Percentiles rank a stretch among this genome's conserved stretches.
These are phyloP conservation scores for Polypedilum vanderplanki DNA, from an alignment of 1,140 invertebrate species.

Conservation along the genomic window DNA sequence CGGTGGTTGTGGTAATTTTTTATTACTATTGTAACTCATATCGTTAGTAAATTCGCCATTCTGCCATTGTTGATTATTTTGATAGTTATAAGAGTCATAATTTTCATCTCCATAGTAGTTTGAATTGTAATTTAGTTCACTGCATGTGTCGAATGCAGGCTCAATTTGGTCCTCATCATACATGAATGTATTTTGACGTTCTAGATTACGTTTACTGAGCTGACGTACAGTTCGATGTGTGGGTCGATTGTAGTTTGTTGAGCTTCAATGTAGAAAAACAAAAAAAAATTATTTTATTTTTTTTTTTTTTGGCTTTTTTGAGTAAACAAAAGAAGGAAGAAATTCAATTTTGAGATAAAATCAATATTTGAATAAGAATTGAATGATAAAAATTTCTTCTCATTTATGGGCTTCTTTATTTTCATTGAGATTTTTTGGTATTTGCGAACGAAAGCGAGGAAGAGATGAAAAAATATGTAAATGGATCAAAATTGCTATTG, in stretches of 20 bases:
- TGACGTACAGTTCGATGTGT: not conserved
- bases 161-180: slow-evolving; percentile 13
- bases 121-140: slow-evolving; percentile 7
- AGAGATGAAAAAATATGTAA: no score
- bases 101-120: not conserved
- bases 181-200: slow-evolving; percentile 9
- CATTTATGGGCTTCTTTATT: no score
- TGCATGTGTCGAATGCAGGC: not conserved
- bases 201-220: not conserved
- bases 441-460: no score
- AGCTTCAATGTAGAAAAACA: not conserved
- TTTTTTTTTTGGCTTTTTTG: not conserved
- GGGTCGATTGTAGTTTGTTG: not conserved
- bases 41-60: not conserved
- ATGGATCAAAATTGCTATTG: no score
- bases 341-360: no score
- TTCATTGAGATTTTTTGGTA: no score
- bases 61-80: not conserved
- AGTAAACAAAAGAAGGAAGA: no score
- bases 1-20: slow-evolving; percentile 1
- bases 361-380: no score
- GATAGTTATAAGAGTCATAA: not conserved
- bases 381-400: no score
- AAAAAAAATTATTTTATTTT: not conserved
- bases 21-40: not conserved